Base-by-base conservation (phyloP, 2,888 invertebrate species). In the Adelognathus sp. region DNA sequence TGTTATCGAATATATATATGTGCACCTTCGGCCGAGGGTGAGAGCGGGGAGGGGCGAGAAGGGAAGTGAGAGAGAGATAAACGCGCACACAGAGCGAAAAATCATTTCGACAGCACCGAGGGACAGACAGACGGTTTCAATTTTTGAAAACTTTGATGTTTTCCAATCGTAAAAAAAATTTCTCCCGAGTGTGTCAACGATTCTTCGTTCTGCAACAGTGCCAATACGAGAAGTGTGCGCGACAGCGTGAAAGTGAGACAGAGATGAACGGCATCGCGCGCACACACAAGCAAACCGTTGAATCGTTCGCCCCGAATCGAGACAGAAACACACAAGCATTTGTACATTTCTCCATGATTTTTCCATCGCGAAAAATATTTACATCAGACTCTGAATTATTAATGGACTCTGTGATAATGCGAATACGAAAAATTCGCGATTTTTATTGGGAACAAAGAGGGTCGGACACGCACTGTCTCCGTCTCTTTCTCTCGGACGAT, bases 371-470 rank as follows among this genome's bases (percentile, higher is more conserved):
- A 39, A 39, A 39, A 9, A n/a, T n/a, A 2, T 7, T 36, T 36
- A 36, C 7, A 9, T 11, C 11, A 36, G 36, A 36, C 36, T n/a
- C 36, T 36, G 36, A 9, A 36, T 36, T n/a, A n/a, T 9, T 36
- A 36, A 36, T 9, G 9, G 36, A 11, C 9, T n/a, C 11, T 36
- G 36, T 36, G 36, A 11, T 36, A 11, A n/a, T 36, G n/a, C 33
- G 36, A 11, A n/a, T 36, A n/a, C 36, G n/a, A 36, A 9, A 9
- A 36, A 36, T 36, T 36, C 36, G 3, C 36, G 36, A 36, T 36
- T 36, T n/a, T 11, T 36, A 11, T 3, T n/a, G 36, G 21, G 54
- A 54, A 72, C 72, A 72, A 72, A 72, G 72, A 72, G 63, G 41
- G 14, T 50, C 14, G 9, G 50, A 24, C 70, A 70, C 50, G 71